These are phyloP conservation scores for Ascaphus truei DNA, from an alignment of 2,113 vertebrate genomes.

Conservation along the genomic window DNA sequence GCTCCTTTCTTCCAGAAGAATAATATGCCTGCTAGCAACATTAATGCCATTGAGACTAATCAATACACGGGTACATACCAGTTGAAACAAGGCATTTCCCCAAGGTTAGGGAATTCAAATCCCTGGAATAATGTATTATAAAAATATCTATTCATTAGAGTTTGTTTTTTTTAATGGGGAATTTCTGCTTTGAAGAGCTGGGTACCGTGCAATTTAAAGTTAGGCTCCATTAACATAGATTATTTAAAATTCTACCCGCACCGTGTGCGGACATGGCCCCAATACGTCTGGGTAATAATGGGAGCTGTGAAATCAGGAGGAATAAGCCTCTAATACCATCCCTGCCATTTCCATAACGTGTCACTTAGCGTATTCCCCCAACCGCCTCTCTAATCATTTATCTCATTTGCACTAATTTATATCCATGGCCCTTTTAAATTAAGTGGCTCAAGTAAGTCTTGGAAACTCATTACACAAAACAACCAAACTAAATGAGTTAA, in stretches of 20 bases:
- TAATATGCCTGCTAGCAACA: neutral
- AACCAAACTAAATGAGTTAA: conserved; percentile 20
- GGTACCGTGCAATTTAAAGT: too few relatives aligned
- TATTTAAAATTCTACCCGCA: neutral
- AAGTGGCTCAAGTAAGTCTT: conserved; percentile 22
- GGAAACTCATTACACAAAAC: conserved; percentile 27
- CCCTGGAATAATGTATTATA: too few relatives aligned
- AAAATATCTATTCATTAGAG: too few relatives aligned
- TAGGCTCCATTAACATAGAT: neutral
- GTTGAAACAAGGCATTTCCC: neutral
- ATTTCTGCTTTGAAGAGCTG: too few relatives aligned
- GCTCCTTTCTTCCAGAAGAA: neutral
- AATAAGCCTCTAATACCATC: neutral
- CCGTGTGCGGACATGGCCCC: neutral
- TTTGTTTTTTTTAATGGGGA: too few relatives aligned
- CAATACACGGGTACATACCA: neutral
- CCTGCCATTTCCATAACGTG: neutral
- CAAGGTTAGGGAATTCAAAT: too few relatives aligned
- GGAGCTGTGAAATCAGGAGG: neutral
- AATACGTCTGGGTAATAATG: neutral
- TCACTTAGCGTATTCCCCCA: conserved; percentile 13
- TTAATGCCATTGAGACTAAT: neutral
- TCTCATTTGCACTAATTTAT: conserved; percentile 33
- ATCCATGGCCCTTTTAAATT: conserved; percentile 23
- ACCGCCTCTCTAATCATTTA: conserved; percentile 11